Evolutionary conservation across 2,797 vertebrate genomes (phyloP).

Genomic region (Staurois parvus): DNA sequence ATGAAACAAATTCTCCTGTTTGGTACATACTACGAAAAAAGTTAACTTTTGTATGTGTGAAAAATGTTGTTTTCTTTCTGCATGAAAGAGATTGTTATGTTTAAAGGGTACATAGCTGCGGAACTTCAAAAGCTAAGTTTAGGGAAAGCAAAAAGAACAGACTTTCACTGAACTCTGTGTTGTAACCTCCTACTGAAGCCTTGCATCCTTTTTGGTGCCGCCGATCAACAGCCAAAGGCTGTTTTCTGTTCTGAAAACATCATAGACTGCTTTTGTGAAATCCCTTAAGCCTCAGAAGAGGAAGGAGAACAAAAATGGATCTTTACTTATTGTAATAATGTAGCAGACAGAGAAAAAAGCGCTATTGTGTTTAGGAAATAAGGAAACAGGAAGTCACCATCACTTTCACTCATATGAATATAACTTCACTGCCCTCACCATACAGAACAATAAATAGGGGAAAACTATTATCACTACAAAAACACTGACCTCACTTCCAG

Average conservation of each 20-base stretch:
- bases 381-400: slow-evolving; percentile 27
- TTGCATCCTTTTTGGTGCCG: slow-evolving; percentile 44
- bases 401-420: slow-evolving; percentile 22
- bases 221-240: slow-evolving; percentile 37
- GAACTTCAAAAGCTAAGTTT: slow-evolving; percentile 54
- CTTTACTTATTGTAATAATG: slow-evolving; percentile 29
- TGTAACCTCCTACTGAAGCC: slow-evolving; percentile 49
- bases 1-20: background rate
- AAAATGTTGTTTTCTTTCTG: slow-evolving; percentile 18
- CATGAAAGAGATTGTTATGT: slow-evolving; percentile 41
- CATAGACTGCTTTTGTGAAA: slow-evolving; percentile 39
- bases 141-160: slow-evolving; percentile 38
- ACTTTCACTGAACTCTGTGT: slow-evolving; percentile 49
- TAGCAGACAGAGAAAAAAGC: background rate
- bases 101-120: slow-evolving; percentile 35
- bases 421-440: background rate
- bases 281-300: slow-evolving; percentile 37
- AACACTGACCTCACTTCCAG: background rate
- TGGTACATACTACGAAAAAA: background rate
- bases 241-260: slow-evolving; percentile 56
- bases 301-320: slow-evolving; percentile 35
- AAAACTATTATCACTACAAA: slow-evolving; percentile 18
- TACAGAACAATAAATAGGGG: slow-evolving; percentile 7
- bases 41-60: slow-evolving; percentile 13
- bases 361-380: slow-evolving; percentile 30